Conservation (phyloP, 1,140 invertebrate species). For the Hylaeus volcanicus region DNA sequence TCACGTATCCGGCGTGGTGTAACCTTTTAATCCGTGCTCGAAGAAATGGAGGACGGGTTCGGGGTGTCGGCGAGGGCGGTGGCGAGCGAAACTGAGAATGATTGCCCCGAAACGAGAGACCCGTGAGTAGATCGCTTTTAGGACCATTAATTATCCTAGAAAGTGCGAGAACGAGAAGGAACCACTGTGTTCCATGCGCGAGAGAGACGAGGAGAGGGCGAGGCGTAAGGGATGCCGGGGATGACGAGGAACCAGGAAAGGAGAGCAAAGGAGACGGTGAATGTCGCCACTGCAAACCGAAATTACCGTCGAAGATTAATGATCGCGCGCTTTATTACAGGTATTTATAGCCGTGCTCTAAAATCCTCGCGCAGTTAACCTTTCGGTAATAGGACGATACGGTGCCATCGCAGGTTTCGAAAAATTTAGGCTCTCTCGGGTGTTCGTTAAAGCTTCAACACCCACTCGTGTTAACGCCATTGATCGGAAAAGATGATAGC, state of each 20-base stretch:
- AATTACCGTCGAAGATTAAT: constrained; percentile 76
- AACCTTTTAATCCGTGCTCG: background rate
- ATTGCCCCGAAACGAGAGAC: constrained; percentile 75
- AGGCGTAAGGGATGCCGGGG: constrained; percentile 41
- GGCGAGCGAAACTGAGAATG: constrained; percentile 55
- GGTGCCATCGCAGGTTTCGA: background rate
- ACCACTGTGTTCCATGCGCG: constrained; percentile 14
- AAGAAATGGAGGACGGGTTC: background rate
- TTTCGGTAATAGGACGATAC: constrained; percentile 35
- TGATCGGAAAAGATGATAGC: no score
- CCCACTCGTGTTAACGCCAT: no score
- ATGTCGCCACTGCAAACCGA: constrained; percentile 74
- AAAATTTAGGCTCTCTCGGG: background rate
- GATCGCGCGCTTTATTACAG: constrained; percentile 70
- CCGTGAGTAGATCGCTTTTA: constrained; percentile 76
- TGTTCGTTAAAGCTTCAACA: no score
- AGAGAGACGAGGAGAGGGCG: background rate
- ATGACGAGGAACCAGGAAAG: constrained; percentile 34
- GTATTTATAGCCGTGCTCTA: constrained; percentile 68
- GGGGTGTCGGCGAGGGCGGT: background rate
- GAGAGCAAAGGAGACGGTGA: constrained; percentile 62
- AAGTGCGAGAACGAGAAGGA: constrained; percentile 62
- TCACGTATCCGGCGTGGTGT: no score
- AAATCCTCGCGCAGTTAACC: constrained; percentile 51
- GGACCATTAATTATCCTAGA: constrained; percentile 79